Evolutionary conservation across 1,140 invertebrate genomes (phyloP).

Genomic region (Drosophila tristis): DNA sequence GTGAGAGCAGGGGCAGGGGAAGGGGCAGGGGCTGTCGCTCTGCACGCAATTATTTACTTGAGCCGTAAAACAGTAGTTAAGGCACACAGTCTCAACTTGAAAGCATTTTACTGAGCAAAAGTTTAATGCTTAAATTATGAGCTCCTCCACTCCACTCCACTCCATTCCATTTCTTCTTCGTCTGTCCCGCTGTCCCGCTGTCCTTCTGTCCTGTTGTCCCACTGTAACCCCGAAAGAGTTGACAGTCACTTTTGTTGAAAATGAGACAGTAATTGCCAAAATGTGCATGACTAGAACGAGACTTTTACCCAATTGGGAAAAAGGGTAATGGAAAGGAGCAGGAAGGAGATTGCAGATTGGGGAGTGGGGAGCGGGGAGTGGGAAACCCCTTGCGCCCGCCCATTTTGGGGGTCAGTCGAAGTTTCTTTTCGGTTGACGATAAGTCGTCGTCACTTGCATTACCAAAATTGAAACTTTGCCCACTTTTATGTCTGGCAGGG

Average conservation of each 20-base stretch:
- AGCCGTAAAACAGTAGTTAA: constrained; percentile 82
- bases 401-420: constrained; percentile 53
- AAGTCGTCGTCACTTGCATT: constrained; percentile 69
- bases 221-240: constrained; percentile 56
- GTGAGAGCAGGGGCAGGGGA: not conserved
- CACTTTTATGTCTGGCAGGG: constrained; percentile 29
- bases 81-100: constrained; percentile 73
- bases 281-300: constrained; percentile 67
- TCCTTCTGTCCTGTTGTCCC: not conserved
- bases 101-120: constrained; percentile 73
- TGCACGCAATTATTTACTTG: constrained; percentile 79
- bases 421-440: constrained; percentile 65
- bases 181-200: not conserved
- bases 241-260: constrained; percentile 80
- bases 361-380: no score
- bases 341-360: no score
- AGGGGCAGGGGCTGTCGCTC: constrained; percentile 5
- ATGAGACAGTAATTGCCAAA: constrained; percentile 80
- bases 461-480: constrained; percentile 75
- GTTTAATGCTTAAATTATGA: constrained; percentile 83
- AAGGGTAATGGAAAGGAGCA: constrained; percentile 9
- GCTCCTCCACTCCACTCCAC: constrained; percentile 45
- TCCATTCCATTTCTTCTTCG: not conserved
- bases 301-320: constrained; percentile 34
- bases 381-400: not conserved